Evolutionary conservation across 2,797 vertebrate species (phyloP).

Genomic region (Bryconaethiops microstoma): DNA sequence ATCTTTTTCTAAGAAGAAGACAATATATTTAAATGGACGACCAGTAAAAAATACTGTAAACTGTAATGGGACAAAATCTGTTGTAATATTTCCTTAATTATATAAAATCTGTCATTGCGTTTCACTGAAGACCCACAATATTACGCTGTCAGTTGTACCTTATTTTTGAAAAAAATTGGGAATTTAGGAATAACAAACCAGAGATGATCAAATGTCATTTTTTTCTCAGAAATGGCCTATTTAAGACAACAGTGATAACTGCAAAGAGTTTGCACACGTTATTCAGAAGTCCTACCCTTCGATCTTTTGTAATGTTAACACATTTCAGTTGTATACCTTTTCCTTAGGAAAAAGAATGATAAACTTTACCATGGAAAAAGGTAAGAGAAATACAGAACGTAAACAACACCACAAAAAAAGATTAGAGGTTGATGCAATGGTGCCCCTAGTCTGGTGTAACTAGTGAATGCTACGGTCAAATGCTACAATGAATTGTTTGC

Average conservation of each 20-base stretch:
- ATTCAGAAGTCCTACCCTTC: slow-evolving; percentile 2
- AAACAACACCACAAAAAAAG: neutral
- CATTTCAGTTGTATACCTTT: slow-evolving; percentile 73
- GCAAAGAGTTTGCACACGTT: neutral
- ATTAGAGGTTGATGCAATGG: neutral
- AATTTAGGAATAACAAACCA: neutral
- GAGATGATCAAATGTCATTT: neutral
- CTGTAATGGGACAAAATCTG: neutral
- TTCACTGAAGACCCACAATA: neutral
- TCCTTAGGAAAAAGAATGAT: slow-evolving; percentile 80
- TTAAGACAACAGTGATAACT: slow-evolving; percentile 50
- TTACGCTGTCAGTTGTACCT: neutral
- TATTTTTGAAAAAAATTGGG: neutral
- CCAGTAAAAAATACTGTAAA: neutral
- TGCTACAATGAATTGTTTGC: slow-evolving; percentile 33
- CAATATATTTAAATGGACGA: neutral
- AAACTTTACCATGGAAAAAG: slow-evolving; percentile 76
- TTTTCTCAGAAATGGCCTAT: slow-evolving; percentile 25
- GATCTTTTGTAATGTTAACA: slow-evolving; percentile 72
- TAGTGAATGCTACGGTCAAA: slow-evolving; percentile 26
- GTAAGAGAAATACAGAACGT: slow-evolving; percentile 62
- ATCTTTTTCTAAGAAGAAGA: neutral
- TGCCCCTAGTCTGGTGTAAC: neutral
- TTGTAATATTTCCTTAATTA: neutral
- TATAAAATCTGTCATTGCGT: neutral